Conservation (phyloP, 2,797 vertebrate genomes). For the Capromys pilorides region DNA sequence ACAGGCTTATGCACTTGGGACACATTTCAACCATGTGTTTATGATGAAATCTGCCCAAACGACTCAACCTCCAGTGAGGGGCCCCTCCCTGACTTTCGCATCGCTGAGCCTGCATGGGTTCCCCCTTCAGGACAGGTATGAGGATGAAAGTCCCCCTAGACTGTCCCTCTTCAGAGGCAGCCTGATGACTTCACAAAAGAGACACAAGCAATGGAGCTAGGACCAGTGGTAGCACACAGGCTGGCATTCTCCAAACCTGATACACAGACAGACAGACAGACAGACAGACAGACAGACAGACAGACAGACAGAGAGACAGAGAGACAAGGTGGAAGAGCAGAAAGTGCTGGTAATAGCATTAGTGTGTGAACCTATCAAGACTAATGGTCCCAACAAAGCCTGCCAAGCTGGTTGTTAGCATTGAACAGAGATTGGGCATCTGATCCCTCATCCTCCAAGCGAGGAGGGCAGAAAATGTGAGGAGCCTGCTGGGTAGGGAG, state of each 20-base stretch:
- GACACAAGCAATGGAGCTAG: not conserved
- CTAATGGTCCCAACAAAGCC: not conserved
- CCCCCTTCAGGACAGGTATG: not conserved
- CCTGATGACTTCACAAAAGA: not conserved
- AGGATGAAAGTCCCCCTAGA: slow-evolving; percentile 28
- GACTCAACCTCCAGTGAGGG: not conserved
- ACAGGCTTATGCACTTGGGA: not conserved
- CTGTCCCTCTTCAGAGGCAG: slow-evolving; percentile 1
- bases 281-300: too few relatives aligned
- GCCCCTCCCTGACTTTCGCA: slow-evolving; percentile 53
- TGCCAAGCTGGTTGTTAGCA: not conserved
- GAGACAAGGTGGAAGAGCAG: not conserved
- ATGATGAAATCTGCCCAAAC: slow-evolving; percentile 39
- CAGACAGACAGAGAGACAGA: not conserved
- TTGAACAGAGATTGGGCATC: not conserved
- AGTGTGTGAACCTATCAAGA: not conserved
- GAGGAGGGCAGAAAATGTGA: not conserved
- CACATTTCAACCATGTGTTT: slow-evolving; percentile 7
- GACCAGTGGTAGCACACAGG: too few relatives aligned
- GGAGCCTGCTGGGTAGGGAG: not conserved
- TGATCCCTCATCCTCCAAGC: not conserved
- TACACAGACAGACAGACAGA: too few relatives aligned
- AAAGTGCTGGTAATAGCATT: not conserved
- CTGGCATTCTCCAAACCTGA: too few relatives aligned
- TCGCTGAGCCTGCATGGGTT: slow-evolving; percentile 1